Percentiles rank a stretch among this genome's conserved stretches.
Evolutionary conservation across 2,888 invertebrate genomes (phyloP).

Genomic region (Aphidius colemani): DNA sequence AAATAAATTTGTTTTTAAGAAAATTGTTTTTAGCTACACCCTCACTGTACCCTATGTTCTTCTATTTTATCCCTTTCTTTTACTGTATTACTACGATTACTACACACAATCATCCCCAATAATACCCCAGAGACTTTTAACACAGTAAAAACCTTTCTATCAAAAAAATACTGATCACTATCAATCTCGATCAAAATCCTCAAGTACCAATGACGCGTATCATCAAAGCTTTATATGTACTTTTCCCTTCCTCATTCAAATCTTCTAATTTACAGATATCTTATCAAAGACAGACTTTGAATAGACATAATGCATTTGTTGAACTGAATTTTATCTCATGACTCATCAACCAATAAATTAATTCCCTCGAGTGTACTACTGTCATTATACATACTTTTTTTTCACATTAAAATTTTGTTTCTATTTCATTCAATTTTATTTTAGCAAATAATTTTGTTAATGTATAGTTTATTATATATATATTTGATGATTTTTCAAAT

Average conservation of each 20-base stretch:
- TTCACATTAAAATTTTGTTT: not conserved
- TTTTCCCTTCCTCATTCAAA: too few relatives aligned
- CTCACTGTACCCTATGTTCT: too few relatives aligned
- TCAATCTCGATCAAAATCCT: not conserved
- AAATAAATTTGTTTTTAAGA: too few relatives aligned
- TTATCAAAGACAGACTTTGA: too few relatives aligned
- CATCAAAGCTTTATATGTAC: not conserved
- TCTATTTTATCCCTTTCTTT: too few relatives aligned
- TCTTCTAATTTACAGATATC: too few relatives aligned
- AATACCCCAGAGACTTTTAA: conserved; percentile 51
- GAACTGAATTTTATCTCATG: not conserved
- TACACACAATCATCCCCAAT: conserved; percentile 2
- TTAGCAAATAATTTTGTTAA: too few relatives aligned
- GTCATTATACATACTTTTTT: too few relatives aligned
- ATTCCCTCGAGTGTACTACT: not conserved
- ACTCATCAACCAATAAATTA: conserved; percentile 2
- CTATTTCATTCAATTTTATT: not conserved
- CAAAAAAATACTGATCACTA: conserved; percentile 52
- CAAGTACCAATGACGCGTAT: conserved; percentile 8
- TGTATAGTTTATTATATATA: too few relatives aligned
- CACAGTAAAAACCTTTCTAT: conserved; percentile 50
- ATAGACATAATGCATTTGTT: too few relatives aligned
- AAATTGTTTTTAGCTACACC: too few relatives aligned
- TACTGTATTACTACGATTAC: too few relatives aligned
- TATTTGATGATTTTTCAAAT: conserved; percentile 7